Base-by-base conservation (phyloP, 2,888 invertebrate genomes). In the Heteropelma amictum region DNA sequence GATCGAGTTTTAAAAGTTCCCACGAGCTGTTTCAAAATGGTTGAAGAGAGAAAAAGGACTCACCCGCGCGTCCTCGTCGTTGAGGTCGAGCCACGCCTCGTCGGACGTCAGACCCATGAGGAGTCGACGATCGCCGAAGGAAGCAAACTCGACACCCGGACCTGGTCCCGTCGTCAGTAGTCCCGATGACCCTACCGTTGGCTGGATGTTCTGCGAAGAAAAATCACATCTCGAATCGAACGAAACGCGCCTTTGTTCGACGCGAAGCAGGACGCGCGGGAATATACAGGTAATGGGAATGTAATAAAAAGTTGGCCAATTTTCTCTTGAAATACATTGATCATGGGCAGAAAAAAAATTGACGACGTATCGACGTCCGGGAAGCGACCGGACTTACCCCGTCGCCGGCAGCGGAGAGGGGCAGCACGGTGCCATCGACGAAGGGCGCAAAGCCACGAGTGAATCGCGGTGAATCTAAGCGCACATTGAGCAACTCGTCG, bases 391-490 rank as follows among this genome's bases (percentile, higher is more conserved):
- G n/a, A n/a, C n/a, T n/a, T n/a, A n/a, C 1, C 33, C n/a, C 38
- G 12, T 38, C 88, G 85, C 85, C 87, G 63, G 77, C 80, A 61
- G 82, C 79, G 26, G 87, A 80, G 28, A 81, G 79, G 0, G 89
- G 92, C 80, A 96, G 92, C 77, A 96, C 95, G 23, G 96, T 96
- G 80, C 97, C 97, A 89, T 98, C 98, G 81, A 97, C 94, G 88
- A 97, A 97, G 1, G 98, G 98, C n/a, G 97, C 98, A 87, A 97
- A 98, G 19, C 96, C 96, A 33, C 96, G 94, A 63, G 97, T 92
- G 89, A 96, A 96, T 82, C 94, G 90, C 5, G 97, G 97, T 30
- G 95, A 93, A 84, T 96, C 95, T 64, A 96, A 91, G 82, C 93
- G 92, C 45, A 96, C 94, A 38, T 93, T 91, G 68, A 96, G 91